Evolutionary conservation across 1,140 invertebrate species (phyloP).

Genomic region (Goniozus legneri): DNA sequence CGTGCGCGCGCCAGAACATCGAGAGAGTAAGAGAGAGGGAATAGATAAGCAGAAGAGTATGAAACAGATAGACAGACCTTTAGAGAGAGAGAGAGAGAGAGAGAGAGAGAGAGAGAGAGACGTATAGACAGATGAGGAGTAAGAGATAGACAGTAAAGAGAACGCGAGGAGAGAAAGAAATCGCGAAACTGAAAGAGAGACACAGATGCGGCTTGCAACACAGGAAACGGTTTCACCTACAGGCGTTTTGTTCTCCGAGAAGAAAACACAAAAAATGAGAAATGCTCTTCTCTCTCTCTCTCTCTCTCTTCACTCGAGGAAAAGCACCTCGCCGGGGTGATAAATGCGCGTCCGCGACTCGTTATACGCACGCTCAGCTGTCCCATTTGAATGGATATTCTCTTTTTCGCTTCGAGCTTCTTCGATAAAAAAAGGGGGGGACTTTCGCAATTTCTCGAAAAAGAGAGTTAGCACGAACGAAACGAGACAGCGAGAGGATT

Average conservation of each 20-base stretch:
- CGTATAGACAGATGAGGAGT: neutral
- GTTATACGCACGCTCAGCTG: too few species aligned
- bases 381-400: too few species aligned
- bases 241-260: slow-evolving; percentile 10
- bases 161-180: slow-evolving; percentile 13
- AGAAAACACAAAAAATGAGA: neutral
- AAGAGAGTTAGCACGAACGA: too few species aligned
- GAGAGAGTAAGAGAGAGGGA: too few species aligned
- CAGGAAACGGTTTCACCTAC: slow-evolving; percentile 43
- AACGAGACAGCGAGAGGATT: too few species aligned
- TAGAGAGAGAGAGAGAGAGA: slow-evolving; percentile 13
- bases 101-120: neutral
- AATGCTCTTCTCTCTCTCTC: neutral
- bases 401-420: too few species aligned
- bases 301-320: too few species aligned
- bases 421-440: too few species aligned
- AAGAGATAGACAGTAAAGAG: slow-evolving; percentile 6
- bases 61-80: neutral
- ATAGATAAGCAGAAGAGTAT: neutral
- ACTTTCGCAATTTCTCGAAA: too few species aligned
- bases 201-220: slow-evolving; percentile 42
- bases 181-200: slow-evolving; percentile 16
- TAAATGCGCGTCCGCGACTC: too few species aligned
- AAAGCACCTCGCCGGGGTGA: too few species aligned
- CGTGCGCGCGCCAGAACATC: too few species aligned